Evolutionary conservation across 2,113 vertebrate genomes (phyloP), one percentile per base, ranked within the genome.

Genomic region (Scortum barcoo): DNA sequence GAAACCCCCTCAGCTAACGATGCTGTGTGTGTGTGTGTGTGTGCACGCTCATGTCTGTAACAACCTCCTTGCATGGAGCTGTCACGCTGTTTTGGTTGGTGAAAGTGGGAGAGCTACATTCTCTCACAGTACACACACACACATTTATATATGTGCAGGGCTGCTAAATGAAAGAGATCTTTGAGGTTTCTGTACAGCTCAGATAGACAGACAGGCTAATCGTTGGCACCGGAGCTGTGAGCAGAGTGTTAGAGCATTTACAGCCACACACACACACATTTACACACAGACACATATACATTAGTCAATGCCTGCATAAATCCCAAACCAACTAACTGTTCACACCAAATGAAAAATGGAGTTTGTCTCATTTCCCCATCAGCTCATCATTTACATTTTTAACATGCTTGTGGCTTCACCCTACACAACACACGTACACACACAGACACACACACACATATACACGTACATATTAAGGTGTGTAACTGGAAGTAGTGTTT

Each of bases 111-210:
- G n/a, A 56, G 50, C 30, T 71, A 62, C 36, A n/a, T n/a, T n/a
- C n/a, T n/a, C n/a, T n/a, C 78, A 53, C 67, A 74, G n/a, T 60
- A 78, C 58, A 46, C 24, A 63, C 46, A 81, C 40, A 78, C 57
- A 76, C 33, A 75, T 60, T 81, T 67, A 54, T 60, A 66, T 56
- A 82, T 66, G 62, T 0, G 1, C 28, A 62, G 11, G 20, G 50
- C 78, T 78, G 40, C 50, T 44, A 61, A 89, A 90, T 93, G 88
- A 93, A 94, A 90, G 87, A 78, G 67, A 90, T 83, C 91, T 93
- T 82, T 94, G 85, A 94, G 67, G 79, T 70, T 54, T 69, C 22
- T 16, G 19, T 28, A 38, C 69, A 62, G 78, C 80, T 75, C 67
- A 86, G 83, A 92, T 88, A 51, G 80, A 89, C 65, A 86, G 87